Evolutionary conservation across 2,113 vertebrate species (phyloP).

Genomic region (Melanerpes formicivorus): DNA sequence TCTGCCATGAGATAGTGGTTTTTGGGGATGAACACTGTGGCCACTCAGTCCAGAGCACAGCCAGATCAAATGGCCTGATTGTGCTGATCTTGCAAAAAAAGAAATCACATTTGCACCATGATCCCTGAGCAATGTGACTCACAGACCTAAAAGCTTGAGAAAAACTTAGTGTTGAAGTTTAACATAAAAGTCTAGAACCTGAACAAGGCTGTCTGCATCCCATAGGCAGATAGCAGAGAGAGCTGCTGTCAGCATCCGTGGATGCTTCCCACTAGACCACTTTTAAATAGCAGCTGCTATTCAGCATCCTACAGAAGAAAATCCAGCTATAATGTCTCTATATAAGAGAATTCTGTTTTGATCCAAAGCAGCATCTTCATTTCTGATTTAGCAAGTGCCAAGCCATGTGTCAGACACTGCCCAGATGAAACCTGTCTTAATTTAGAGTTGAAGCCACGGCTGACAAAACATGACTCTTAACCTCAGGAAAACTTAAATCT

Average conservation of each 20-base stretch:
- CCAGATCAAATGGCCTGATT: accelerated
- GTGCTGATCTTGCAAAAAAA: not conserved
- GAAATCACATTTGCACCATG: not conserved
- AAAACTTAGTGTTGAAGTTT: not conserved
- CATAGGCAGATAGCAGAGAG: not conserved
- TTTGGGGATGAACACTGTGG: not conserved
- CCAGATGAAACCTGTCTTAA: not conserved
- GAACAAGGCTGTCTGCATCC: not conserved
- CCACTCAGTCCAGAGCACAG: not conserved
- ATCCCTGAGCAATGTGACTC: not conserved
- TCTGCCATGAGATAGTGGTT: not conserved
- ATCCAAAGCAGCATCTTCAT: not conserved
- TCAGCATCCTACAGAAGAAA: not conserved
- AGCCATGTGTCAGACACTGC: not conserved
- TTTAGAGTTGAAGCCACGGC: not conserved
- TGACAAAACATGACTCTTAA: not conserved
- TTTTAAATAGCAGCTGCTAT: not conserved
- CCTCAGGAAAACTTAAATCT: not conserved
- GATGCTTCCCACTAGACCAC: not conserved
- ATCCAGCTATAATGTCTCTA: not conserved
- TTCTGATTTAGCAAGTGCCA: not conserved
- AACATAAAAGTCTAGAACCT: not conserved
- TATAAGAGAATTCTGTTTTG: not conserved
- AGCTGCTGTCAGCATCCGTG: not conserved
- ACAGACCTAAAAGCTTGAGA: not conserved